phyloP scores from a whole-genome alignment of 2,113 vertebrate genomes.

The Rhodinocichla rosea region DNA sequence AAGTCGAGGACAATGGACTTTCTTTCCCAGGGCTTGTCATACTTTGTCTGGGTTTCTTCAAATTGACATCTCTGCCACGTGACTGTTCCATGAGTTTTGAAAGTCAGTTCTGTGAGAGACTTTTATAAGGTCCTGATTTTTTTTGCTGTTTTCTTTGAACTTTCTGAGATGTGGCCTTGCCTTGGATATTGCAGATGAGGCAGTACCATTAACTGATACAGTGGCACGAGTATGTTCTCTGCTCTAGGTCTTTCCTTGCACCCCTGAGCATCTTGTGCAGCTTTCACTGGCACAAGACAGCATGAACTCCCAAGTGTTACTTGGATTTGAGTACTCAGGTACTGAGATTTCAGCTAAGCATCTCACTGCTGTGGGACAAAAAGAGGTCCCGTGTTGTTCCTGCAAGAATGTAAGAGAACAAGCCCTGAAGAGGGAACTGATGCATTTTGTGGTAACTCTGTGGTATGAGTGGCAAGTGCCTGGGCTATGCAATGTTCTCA shows the following conservation, averaged over 20 bases:
- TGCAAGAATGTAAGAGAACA: not conserved
- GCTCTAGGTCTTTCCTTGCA: not conserved
- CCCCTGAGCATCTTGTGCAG: fast-evolving
- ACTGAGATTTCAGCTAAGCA: not conserved
- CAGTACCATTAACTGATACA: not conserved
- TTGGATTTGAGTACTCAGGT: not conserved
- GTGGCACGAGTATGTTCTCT: not conserved
- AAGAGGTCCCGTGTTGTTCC: not conserved
- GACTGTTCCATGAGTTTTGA: not conserved
- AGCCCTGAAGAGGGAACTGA: not conserved
- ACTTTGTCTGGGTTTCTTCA: fast-evolving
- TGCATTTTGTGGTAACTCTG: not conserved
- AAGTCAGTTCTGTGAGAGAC: not conserved
- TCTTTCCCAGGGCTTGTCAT: not conserved
- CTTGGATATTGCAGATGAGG: not conserved
- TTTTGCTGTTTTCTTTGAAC: not conserved
- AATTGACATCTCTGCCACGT: not conserved
- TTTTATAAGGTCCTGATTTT: not conserved
- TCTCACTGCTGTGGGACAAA: not conserved
- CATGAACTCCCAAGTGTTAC: not conserved
- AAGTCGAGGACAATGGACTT: fast-evolving
- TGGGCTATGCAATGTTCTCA: not conserved
- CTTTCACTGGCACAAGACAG: not conserved
- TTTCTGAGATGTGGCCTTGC: not conserved
- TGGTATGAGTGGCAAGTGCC: not conserved